Evolutionary conservation across 2,888 invertebrate genomes (phyloP), one percentile per base, ranked within the genome.

Genomic region (Liopterus haemorrhoidalis): DNA sequence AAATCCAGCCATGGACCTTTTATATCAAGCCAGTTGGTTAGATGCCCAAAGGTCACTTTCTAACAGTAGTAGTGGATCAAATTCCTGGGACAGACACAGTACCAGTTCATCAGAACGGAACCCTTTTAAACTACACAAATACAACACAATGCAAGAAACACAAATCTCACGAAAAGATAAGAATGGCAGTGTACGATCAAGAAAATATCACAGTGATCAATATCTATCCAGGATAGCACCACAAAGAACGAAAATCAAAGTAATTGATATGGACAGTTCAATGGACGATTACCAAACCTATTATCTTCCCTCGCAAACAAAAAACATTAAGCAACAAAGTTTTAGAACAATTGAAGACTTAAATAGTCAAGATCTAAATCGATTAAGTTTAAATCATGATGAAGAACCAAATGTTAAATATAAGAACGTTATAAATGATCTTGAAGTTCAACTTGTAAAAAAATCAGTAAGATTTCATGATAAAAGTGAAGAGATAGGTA

Each of bases 11-110:
- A 74, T 76, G 55, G 79, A 79, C 54, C 74, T 84, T 37, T 76
- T 85, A 33, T 89, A 89, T 65, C 88, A 87, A 58, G 87, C 87
- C 21, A 89, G 86, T 63, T 89, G 89, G 89, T 74, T 82, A 50
- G 84, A 85, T 59, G 78, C 83, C n/a, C 73, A 74, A 52, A 70
- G 71, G 49, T 75, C 74, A 61, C 67, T 78, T 37, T 71, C 71
- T 41, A 48, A 54, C 24, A 70, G 66, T 63, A 61, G 69, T 62
- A 58, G 70, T 60, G 52, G 59, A 19, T 55, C 61, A 4, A 65
- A 61, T 44, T 61, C 61, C 4, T 63, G 63, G 62, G 63, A 64
- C 24, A 61, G 59, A 48, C 65, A 63, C 46, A 62, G 59, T 38
- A 53, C 55, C 11, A 62, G 56, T 42, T 58, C 56, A 42, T 47